A percentile compares a stretch with the other conserved stretches of the same genome.
Conservation (phyloP, 2,888 invertebrate genomes). For the Chirona hameri region DNA sequence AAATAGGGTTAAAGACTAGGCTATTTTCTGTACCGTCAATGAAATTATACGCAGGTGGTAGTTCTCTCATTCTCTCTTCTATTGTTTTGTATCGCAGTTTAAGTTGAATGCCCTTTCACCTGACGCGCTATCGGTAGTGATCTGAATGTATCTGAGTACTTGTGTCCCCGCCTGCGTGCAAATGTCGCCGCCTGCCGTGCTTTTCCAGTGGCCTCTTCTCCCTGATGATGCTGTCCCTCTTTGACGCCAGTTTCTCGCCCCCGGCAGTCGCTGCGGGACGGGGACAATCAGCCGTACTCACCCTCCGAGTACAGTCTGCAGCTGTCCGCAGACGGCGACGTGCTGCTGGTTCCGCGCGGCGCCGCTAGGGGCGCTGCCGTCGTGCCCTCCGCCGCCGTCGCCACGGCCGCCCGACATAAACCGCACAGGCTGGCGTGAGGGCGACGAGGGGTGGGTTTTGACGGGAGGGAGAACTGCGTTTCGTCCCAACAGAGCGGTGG, state of each 20-base stretch:
- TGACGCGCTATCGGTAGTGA: too few species aligned
- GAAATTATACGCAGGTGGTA: too few species aligned
- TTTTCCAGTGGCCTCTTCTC: background rate
- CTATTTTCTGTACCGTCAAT: too few species aligned
- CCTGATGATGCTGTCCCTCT: background rate
- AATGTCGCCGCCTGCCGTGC: background rate
- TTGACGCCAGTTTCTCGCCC: background rate
- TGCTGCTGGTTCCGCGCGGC: conserved; percentile 73
- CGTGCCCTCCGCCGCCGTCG: background rate
- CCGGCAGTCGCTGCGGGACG: conserved; percentile 76
- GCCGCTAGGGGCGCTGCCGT: conserved; percentile 1
- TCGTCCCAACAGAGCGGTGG: background rate
- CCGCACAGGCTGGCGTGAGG: background rate
- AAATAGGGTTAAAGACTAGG: too few species aligned
- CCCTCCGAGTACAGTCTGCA: conserved; percentile 83
- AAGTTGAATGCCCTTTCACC: too few species aligned
- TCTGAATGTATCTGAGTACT: background rate
- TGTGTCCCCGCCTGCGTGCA: background rate
- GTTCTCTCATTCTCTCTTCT: too few species aligned
- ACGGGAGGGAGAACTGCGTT: background rate
- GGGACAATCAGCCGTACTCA: conserved; percentile 81
- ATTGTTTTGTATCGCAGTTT: too few species aligned
- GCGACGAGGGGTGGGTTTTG: background rate
- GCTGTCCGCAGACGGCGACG: conserved; percentile 85
- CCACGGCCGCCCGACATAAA: background rate